phyloP scores from a whole-genome alignment of 30 jellyfish, hydroid and myxozoan species.

The Chironex yamaguchii region DNA sequence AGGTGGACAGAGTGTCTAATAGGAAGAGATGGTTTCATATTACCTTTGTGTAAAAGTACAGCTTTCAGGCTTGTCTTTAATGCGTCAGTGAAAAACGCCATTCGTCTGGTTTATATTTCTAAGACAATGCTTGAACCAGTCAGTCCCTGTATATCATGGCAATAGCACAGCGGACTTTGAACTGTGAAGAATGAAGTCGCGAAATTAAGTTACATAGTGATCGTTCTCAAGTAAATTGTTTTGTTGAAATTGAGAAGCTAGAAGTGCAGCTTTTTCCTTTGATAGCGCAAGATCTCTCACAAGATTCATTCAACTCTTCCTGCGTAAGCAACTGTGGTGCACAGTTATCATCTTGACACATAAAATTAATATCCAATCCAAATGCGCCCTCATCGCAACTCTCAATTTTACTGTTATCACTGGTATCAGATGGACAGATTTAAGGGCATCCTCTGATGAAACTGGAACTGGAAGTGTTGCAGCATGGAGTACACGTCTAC shows the following conservation, averaged over 20 bases:
- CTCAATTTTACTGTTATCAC: constrained; percentile 27
- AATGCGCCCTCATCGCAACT: constrained; percentile 13
- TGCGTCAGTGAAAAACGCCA: not conserved
- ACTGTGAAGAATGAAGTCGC: constrained; percentile 24
- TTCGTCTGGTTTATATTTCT: constrained; percentile 25
- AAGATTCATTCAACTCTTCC: constrained; percentile 21
- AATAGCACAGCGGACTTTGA: constrained; percentile 29
- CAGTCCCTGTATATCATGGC: constrained; percentile 4
- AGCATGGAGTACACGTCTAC: constrained; percentile 1
- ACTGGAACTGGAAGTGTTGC: constrained; percentile 28
- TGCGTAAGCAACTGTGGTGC: constrained; percentile 28
- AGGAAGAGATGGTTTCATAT: not conserved
- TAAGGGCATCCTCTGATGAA: constrained; percentile 20
- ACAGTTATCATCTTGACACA: constrained; percentile 22
- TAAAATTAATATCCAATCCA: constrained; percentile 14
- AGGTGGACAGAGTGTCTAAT: not conserved
- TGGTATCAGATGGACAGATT: constrained; percentile 12
- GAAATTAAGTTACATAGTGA: constrained; percentile 5
- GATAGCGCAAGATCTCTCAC: constrained; percentile 35
- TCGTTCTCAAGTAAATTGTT: constrained; percentile 4
- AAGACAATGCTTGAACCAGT: constrained; percentile 21
- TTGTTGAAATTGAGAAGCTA: constrained; percentile 22
- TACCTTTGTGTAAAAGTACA: not conserved
- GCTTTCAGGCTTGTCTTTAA: not conserved
- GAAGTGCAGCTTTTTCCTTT: constrained; percentile 24